These are phyloP conservation scores for Pelodiscus sinensis DNA, from an alignment of 2,113 vertebrate genomes.

Conservation along the genomic window DNA sequence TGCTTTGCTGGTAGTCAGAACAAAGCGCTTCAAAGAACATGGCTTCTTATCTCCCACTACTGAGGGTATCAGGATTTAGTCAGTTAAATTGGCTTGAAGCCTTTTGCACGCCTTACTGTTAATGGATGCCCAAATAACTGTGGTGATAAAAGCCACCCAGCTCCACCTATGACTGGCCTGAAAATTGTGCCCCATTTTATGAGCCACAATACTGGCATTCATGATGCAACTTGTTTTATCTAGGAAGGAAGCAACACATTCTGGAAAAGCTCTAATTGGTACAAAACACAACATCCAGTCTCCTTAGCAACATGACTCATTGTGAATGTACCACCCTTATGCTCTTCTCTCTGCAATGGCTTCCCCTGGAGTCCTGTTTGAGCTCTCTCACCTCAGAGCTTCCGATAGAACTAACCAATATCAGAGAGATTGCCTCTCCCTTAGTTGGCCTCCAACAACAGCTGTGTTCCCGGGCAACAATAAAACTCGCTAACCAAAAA, in stretches of 20 bases:
- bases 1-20: neutral
- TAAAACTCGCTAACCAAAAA: neutral
- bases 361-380: neutral
- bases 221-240: neutral
- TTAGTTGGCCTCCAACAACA: accelerated
- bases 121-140: neutral
- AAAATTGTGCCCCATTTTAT: neutral
- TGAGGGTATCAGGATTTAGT: neutral
- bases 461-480: neutral
- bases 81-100: neutral
- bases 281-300: neutral
- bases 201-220: neutral
- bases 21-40: neutral
- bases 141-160: neutral
- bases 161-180: neutral
- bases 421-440: neutral
- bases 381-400: neutral
- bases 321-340: neutral
- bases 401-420: neutral
- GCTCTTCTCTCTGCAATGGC: neutral
- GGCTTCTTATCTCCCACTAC: neutral
- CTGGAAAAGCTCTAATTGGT: neutral
- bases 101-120: neutral
- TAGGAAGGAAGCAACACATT: neutral
- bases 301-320: neutral